A percentile compares a stretch with the other conserved stretches of the same genome.
Evolutionary conservation across 1,140 invertebrate species (phyloP).

Genomic region (Drosophila neocordata): DNA sequence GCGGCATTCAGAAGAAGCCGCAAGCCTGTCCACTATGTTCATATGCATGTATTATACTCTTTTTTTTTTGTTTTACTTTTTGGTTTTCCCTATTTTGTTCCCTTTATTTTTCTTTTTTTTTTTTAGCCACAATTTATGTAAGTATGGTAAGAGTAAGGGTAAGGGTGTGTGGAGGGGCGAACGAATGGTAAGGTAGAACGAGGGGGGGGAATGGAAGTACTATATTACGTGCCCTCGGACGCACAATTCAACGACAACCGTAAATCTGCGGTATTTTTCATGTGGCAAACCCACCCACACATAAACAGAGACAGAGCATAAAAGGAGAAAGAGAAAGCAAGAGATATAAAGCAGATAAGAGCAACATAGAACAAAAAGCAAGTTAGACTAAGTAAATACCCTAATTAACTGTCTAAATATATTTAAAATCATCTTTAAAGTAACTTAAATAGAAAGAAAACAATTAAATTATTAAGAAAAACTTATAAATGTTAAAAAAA

Average conservation of each 20-base stretch:
- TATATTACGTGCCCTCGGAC: constrained; percentile 67
- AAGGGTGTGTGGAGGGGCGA: no score
- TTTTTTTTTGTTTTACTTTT: no score
- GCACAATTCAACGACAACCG: constrained; percentile 69
- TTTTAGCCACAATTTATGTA: constrained; percentile 31
- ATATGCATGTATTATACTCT: neutral
- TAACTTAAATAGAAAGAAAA: no score
- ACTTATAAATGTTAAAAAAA: no score
- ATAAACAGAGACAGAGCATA: no score
- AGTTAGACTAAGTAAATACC: neutral
- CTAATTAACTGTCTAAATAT: neutral
- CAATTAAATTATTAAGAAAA: no score
- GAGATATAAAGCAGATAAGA: no score
- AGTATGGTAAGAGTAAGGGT: no score
- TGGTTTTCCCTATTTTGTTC: neutral
- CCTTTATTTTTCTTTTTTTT: constrained; percentile 1
- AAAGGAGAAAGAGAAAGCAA: no score
- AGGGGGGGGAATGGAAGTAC: constrained; percentile 42
- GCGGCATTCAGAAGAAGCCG: neutral
- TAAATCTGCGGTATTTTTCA: constrained; percentile 78
- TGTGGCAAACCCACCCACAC: constrained; percentile 34
- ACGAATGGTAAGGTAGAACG: no score
- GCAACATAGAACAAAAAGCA: no score
- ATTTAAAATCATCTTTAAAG: no score
- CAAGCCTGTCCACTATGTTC: neutral